Percentiles rank a stretch among this genome's conserved stretches.
Evolutionary conservation across 1,140 invertebrate species (phyloP).

Genomic region (Drosophila asahinai): DNA sequence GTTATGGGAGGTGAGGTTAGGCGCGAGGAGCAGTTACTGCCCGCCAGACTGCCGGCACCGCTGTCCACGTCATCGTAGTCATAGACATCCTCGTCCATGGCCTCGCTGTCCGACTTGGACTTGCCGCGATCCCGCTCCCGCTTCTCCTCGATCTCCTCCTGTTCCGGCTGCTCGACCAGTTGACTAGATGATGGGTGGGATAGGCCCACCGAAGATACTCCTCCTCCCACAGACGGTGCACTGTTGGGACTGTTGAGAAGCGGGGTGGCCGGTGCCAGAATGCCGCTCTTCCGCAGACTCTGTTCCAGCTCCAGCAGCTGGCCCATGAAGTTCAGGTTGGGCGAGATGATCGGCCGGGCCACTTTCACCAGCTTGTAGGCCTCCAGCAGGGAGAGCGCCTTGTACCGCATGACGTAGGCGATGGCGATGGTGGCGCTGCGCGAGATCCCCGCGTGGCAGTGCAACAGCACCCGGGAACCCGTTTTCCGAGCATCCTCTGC

Average conservation of each 20-base stretch:
- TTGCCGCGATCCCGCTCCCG: slow-evolving; percentile 38
- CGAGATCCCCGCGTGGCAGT: slow-evolving; percentile 98
- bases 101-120: slow-evolving; percentile 74
- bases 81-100: slow-evolving; percentile 75
- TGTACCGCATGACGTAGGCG: slow-evolving; percentile 97
- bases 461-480: slow-evolving; percentile 93
- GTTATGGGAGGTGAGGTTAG: slow-evolving; percentile 78
- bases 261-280: slow-evolving; percentile 62
- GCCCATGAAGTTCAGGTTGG: slow-evolving; percentile 98
- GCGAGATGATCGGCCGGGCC: slow-evolving; percentile 95
- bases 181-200: slow-evolving; percentile 62
- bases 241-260: slow-evolving; percentile 26
- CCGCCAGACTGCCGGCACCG: slow-evolving; percentile 66
- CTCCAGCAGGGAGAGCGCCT: slow-evolving; percentile 93
- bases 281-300: slow-evolving; percentile 87
- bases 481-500: slow-evolving; percentile 93
- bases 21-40: slow-evolving; percentile 79
- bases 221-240: slow-evolving; percentile 16
- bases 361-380: slow-evolving; percentile 95
- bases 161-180: slow-evolving; percentile 63
- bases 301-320: slow-evolving; percentile 96
- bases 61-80: slow-evolving; percentile 76
- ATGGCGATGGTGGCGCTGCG: slow-evolving; percentile 97
- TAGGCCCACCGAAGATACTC: slow-evolving; percentile 15
- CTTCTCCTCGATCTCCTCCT: slow-evolving; percentile 44